Evolutionary conservation across 2,888 invertebrate genomes (phyloP), one percentile per base, ranked within the genome.

Genomic region (Ptycholaimellus sp.): DNA sequence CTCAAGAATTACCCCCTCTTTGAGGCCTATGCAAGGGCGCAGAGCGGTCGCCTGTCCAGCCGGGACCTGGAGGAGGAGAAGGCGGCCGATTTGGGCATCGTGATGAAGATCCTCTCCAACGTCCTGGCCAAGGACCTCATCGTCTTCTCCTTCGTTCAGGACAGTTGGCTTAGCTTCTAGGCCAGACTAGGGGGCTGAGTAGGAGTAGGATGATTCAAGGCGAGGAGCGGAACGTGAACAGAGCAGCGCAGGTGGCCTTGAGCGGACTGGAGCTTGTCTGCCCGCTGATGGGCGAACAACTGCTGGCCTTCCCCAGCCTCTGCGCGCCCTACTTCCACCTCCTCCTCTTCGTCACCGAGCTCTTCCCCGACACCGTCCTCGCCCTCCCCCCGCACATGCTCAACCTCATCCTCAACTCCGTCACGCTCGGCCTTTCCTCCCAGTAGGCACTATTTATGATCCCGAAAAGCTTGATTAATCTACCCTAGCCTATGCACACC

Each of bases 51-150:
- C n/a, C n/a, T n/a, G n/a, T n/a, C n/a, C n/a, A n/a, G n/a, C n/a
- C n/a, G 9, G n/a, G 14, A 19, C 4, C 4, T 49, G 21, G 80
- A 80, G 51, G 77, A 71, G 44, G 69, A 68, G 35, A 53, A 59
- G 36, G 72, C 67, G 48, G 68, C 74, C 60, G 81, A 81, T 53
- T 70, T 82, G 45, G 68, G 74, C 36, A 65, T 78, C 3, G 65
- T 82, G 9, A 72, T 82, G 69, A 74, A 81, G 50, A 63, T 82
- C 40, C 64, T 79, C 16, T 67, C 66, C 2, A 68, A 70, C 51
- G 56, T 70, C 21, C 57, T 70, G 40, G 64, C 66, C 22, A 70
- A 69, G 50, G 66, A 70, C 49, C 64, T 69, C 44, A 36, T 50
- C n/a, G 41, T 43, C 17, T n/a, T 41, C 9, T 42, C 36, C 3